phyloP scores from a whole-genome alignment of 2,888 invertebrate species.

The Erebia epiphron region DNA sequence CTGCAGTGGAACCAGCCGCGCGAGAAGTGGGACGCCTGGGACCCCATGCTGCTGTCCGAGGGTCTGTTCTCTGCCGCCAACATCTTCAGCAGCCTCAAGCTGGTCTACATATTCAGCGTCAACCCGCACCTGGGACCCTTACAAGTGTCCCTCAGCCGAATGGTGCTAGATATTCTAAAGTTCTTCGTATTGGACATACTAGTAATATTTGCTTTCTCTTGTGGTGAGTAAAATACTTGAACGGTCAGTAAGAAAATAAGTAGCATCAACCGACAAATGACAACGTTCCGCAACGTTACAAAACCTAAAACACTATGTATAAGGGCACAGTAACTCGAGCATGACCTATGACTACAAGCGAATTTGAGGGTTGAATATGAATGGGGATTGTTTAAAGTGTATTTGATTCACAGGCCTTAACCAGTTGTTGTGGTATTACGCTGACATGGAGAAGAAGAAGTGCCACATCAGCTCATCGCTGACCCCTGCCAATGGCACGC shows the following conservation, averaged over 20 bases:
- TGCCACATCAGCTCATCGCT: constrained; percentile 84
- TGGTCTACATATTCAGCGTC: constrained; percentile 98
- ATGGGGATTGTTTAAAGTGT: not conserved
- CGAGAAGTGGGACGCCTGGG: constrained; percentile 98
- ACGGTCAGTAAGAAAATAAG: not conserved
- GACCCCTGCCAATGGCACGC: constrained; percentile 67
- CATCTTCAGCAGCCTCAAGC: constrained; percentile 95
- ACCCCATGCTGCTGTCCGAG: constrained; percentile 97
- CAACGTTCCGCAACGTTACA: no score
- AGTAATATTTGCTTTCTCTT: constrained; percentile 97
- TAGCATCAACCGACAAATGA: not conserved
- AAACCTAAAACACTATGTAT: no score
- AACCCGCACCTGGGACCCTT: constrained; percentile 98
- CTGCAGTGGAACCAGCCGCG: constrained; percentile 87
- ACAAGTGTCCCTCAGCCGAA: constrained; percentile 96
- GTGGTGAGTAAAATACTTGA: constrained; percentile 86
- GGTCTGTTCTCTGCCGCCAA: constrained; percentile 99
- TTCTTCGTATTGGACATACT: constrained; percentile 96
- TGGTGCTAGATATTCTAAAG: constrained; percentile 98
- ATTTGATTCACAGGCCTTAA: constrained; percentile 85
- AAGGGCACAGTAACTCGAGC: no score
- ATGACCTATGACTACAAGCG: no score
- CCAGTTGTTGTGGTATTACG: constrained; percentile 95
- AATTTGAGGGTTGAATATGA: no score
- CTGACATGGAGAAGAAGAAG: constrained; percentile 93